phyloP scores from a whole-genome alignment of 1,140 invertebrate species.

The Camponotus pennsylvanicus region DNA sequence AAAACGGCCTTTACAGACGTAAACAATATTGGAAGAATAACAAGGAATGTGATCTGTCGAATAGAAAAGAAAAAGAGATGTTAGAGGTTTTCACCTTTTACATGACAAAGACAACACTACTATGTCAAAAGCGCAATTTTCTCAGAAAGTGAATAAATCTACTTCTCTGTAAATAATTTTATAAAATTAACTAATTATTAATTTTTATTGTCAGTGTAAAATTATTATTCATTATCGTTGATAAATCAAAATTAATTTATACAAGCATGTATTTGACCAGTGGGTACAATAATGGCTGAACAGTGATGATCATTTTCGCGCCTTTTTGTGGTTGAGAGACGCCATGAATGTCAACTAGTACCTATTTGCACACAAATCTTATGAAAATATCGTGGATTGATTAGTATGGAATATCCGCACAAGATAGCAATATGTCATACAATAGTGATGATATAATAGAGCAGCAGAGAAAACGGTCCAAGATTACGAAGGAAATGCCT shows the following conservation, averaged over 20 bases:
- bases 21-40: conserved; percentile 14
- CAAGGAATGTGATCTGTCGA: conserved; percentile 19
- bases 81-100: not conserved
- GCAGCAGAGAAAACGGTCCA: conserved; percentile 53
- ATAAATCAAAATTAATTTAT: not conserved
- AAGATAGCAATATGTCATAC: no score
- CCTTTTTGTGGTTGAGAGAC: not conserved
- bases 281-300: conserved; percentile 6
- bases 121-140: not conserved
- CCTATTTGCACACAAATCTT: not conserved
- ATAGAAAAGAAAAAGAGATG: not conserved
- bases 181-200: not conserved
- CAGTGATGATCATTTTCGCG: not conserved
- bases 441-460: conserved; percentile 16
- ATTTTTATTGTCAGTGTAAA: not conserved
- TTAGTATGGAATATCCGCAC: not conserved
- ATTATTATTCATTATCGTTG: not conserved
- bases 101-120: not conserved
- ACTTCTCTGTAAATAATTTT: not conserved
- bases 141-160: not conserved
- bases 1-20: not conserved
- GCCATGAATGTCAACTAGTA: not conserved
- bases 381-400: not conserved
- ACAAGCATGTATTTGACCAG: not conserved
- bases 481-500: conserved; percentile 41